Percentiles rank a stretch among this genome's conserved stretches.
Evolutionary conservation across 1,140 invertebrate genomes (phyloP).

Genomic region (Hyles vespertilio): DNA sequence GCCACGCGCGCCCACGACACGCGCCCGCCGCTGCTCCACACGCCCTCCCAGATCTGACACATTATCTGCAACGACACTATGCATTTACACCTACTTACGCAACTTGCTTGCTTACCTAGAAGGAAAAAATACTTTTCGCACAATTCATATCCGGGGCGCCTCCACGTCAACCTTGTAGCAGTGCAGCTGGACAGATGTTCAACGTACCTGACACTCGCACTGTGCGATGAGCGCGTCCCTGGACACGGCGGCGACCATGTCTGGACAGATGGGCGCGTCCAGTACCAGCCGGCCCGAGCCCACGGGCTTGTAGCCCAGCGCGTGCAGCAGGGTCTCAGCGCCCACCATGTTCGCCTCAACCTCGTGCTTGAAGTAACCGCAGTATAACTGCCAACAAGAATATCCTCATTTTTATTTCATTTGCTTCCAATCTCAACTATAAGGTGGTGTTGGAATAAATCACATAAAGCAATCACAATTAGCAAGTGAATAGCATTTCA

Average conservation of each 20-base stretch:
- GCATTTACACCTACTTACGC: too few relatives aligned
- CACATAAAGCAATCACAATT: too few relatives aligned
- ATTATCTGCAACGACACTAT: slow-evolving; percentile 71
- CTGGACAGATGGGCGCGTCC: slow-evolving; percentile 86
- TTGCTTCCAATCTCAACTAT: too few relatives aligned
- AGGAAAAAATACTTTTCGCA: too few relatives aligned
- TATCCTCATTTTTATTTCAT: too few relatives aligned
- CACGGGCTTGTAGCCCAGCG: slow-evolving; percentile 86
- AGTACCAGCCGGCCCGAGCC: slow-evolving; percentile 77
- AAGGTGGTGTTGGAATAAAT: too few relatives aligned
- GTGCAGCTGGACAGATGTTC: too few relatives aligned
- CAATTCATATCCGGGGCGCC: too few relatives aligned
- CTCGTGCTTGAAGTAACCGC: slow-evolving; percentile 91
- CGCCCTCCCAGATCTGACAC: slow-evolving; percentile 76
- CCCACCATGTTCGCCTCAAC: slow-evolving; percentile 86
- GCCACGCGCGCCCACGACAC: slow-evolving; percentile 59
- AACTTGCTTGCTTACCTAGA: too few relatives aligned
- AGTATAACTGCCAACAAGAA: slow-evolving; percentile 81
- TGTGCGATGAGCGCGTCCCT: slow-evolving; percentile 91
- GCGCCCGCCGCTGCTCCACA: slow-evolving; percentile 48
- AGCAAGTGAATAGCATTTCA: too few relatives aligned
- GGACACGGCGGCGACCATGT: slow-evolving; percentile 86
- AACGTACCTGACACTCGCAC: slow-evolving; percentile 86
- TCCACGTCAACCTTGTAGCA: too few relatives aligned
- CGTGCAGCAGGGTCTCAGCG: slow-evolving; percentile 84